These are phyloP conservation scores for Rattus norvegicus DNA, from an alignment of 2,113 vertebrate species.

Conservation along the genomic window DNA sequence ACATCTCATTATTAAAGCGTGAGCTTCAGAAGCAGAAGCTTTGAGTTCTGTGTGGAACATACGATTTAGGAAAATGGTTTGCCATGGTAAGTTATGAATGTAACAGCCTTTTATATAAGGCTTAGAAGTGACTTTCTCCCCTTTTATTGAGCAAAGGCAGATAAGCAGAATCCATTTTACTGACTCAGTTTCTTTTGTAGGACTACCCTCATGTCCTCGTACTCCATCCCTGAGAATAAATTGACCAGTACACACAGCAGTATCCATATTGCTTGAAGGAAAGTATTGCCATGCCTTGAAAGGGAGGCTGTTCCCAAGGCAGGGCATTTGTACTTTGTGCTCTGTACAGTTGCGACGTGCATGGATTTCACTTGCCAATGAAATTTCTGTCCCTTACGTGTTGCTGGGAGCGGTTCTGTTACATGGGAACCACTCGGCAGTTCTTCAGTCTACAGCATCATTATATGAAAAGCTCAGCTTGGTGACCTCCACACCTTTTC, in stretches of 20 bases:
- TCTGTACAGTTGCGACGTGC: neutral
- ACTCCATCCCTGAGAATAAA: neutral
- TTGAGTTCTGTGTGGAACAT: neutral
- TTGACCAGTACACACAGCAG: neutral
- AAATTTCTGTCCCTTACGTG: neutral
- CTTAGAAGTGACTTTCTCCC: neutral
- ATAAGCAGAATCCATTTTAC: neutral
- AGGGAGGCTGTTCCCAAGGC: neutral
- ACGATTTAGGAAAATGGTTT: neutral
- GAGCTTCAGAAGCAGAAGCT: neutral
- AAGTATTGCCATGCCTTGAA: neutral
- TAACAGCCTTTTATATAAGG: neutral
- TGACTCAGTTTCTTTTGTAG: neutral
- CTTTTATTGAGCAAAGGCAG: neutral
- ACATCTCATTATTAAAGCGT: neutral
- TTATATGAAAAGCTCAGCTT: neutral
- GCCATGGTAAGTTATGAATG: neutral
- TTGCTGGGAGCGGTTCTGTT: neutral
- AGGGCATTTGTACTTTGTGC: neutral
- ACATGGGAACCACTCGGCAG: neutral
- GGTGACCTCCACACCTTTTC: neutral
- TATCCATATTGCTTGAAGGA: neutral
- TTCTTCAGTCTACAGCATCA: neutral
- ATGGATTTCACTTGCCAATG: neutral
- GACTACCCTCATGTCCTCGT: neutral